Base-by-base conservation (phyloP, 2,888 invertebrate genomes). In the Mythimna vitellina region DNA sequence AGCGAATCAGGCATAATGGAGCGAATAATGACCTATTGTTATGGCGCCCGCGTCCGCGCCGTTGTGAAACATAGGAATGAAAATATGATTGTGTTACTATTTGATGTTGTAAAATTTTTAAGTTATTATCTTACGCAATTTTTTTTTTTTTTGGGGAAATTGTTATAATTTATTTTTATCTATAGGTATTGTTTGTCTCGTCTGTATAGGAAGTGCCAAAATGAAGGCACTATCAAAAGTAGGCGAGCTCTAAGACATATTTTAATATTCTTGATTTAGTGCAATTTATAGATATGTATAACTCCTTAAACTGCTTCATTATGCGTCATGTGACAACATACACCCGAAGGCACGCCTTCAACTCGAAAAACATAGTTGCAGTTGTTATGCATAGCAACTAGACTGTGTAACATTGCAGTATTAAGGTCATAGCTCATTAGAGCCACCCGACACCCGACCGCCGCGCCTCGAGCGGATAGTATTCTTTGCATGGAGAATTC, bases 1-100 rank as follows among this genome's bases (percentile, higher is more conserved):
- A 51, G 12, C 42, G 49, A 25, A 63, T 0, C 42, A 14, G 14
- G 14, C 14, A 0, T 42, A 42, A 42, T 42, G 42, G 56, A 56
- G 12, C 42, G 38, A 25, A 63, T 66, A 62, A 80, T 46, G 17
- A 64, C 29, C 66, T 29, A 70, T 78, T 81, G 76, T 78, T 56
- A 35, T 10, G 25, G 17, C 46, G 7, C 17, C 7, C 46, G 17
- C 46, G 17, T 7, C 6, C 46, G 2, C 35, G 17, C 8, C 25
- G 49, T 68, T 78, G 54, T 46, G n/a, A 64, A 20, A 51, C 14
- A 1, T 14, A 42, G 12, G 46, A 67, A 64, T 56, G 17, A 10
- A 67, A 78, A 66, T 63, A 65, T 12, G 20, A 60, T 32, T 64
- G 53, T 46, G 42, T 53, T 61, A 29, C 32, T 8, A 3, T 51